A percentile compares a stretch with the other conserved stretches of the same genome.
These are phyloP conservation scores for Rhysida immarginata DNA, from an alignment of 1,140 invertebrate genomes.

Conservation along the genomic window DNA sequence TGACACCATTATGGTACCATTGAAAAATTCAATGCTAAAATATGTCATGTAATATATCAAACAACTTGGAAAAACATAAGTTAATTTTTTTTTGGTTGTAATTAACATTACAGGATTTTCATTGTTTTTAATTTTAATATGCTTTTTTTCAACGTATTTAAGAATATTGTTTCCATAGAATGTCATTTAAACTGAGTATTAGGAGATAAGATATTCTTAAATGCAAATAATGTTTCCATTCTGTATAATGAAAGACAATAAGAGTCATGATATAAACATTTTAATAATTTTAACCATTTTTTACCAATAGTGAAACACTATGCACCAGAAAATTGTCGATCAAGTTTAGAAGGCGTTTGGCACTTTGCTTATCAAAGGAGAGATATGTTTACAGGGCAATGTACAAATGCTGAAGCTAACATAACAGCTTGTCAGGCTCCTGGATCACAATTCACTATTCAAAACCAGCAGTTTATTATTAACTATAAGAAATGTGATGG, in stretches of 20 bases:
- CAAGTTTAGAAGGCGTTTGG: constrained; percentile 85
- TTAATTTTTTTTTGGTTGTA: no score
- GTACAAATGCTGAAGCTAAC: constrained; percentile 65
- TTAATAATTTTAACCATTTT: neutral
- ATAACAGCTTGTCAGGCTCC: constrained; percentile 90
- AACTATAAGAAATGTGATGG: constrained; percentile 77
- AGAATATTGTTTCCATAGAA: neutral
- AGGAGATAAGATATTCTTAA: constrained; percentile 2
- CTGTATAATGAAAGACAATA: neutral
- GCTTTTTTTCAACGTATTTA: constrained; percentile 1
- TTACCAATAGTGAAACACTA: constrained; percentile 56
- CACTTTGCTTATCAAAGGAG: constrained; percentile 71
- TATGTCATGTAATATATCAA: no score
- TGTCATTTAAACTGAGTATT: neutral
- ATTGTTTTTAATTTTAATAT: no score
- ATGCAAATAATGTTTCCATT: constrained; percentile 4
- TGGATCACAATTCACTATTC: constrained; percentile 86
- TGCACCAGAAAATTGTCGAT: constrained; percentile 77
- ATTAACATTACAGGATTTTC: no score
- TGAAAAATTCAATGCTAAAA: no score
- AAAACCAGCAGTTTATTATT: constrained; percentile 93
- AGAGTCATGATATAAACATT: neutral
- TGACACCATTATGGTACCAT: no score
- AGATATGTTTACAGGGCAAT: constrained; percentile 64
- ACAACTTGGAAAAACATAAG: no score